These are phyloP conservation scores for Eristalinus aeneus DNA, from an alignment of 2,888 invertebrate genomes.

Conservation along the genomic window DNA sequence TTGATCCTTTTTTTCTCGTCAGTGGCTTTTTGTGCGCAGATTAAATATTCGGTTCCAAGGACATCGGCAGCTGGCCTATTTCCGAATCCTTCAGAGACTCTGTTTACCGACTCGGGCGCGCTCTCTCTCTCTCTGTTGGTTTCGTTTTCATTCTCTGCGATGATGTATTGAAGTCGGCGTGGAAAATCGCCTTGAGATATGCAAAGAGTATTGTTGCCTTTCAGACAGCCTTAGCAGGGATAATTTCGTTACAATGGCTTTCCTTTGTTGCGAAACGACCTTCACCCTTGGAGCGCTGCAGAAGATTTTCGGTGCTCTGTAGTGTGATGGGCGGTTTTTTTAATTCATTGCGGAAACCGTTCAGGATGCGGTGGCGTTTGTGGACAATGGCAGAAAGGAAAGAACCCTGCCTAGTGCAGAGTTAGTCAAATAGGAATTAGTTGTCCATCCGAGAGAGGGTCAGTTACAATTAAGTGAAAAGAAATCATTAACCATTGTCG, in stretches of 20 bases:
- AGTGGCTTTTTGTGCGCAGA: slow-evolving; percentile 19
- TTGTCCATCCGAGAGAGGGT: not conserved
- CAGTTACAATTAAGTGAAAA: not conserved
- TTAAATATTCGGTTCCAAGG: slow-evolving; percentile 33
- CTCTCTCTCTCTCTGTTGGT: not conserved
- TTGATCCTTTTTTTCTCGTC: slow-evolving; percentile 1
- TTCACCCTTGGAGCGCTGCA: slow-evolving; percentile 16
- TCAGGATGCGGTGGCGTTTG: not conserved
- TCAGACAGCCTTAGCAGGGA: slow-evolving; percentile 25
- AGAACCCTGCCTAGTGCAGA: not conserved
- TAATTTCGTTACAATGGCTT: slow-evolving; percentile 19
- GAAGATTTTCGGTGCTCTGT: not conserved
- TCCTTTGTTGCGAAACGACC: slow-evolving; percentile 17
- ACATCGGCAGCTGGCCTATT: slow-evolving; percentile 21
- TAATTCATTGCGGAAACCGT: not conserved
- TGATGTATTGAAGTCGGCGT: slow-evolving; percentile 5
- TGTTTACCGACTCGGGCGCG: too few species aligned
- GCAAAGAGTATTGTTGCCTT: slow-evolving; percentile 2
- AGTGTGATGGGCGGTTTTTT: not conserved
- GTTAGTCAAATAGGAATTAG: not conserved
- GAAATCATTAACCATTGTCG: not conserved
- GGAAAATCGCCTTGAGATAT: slow-evolving; percentile 7
- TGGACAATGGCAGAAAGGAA: not conserved
- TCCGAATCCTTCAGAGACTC: not conserved
- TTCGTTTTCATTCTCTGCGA: not conserved